Evolutionary conservation across 2,888 invertebrate genomes (phyloP).

Genomic region (Harmothoe impar): DNA sequence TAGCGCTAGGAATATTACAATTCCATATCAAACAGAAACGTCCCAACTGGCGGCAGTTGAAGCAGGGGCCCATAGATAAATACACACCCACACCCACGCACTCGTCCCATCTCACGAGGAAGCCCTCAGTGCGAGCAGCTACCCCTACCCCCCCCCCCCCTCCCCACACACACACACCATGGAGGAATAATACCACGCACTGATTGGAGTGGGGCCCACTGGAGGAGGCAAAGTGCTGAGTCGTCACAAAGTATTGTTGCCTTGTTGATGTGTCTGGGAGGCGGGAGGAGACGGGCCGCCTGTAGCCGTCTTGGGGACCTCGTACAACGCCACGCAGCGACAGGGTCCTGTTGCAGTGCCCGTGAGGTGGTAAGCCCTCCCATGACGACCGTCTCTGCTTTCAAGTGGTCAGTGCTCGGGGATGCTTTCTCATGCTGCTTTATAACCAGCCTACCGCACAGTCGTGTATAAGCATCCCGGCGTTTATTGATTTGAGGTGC

Average conservation of each 20-base stretch:
- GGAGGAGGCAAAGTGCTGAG: slow-evolving; percentile 6
- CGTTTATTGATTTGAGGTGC: no score
- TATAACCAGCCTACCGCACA: no score
- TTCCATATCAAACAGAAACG: no score
- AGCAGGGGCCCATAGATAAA: no score
- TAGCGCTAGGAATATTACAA: no score
- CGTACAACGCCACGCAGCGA: not conserved
- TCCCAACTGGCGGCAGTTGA: no score
- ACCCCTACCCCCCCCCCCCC: not conserved
- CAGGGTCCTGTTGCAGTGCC: no score
- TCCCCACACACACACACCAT: not conserved
- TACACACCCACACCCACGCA: not conserved
- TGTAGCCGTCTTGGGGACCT: not conserved
- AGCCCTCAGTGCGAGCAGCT: not conserved
- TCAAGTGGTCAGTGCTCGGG: no score
- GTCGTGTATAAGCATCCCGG: no score
- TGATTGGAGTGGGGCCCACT: slow-evolving; percentile 4
- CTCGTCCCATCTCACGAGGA: not conserved
- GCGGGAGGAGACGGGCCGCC: not conserved
- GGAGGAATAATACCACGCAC: not conserved
- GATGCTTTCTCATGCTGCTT: no score
- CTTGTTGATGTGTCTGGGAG: not conserved
- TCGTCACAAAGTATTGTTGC: slow-evolving; percentile 37
- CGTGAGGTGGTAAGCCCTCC: no score
- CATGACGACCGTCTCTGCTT: no score